phyloP scores from a whole-genome alignment of 2,888 invertebrate species.

The Creontiades dilutus region DNA sequence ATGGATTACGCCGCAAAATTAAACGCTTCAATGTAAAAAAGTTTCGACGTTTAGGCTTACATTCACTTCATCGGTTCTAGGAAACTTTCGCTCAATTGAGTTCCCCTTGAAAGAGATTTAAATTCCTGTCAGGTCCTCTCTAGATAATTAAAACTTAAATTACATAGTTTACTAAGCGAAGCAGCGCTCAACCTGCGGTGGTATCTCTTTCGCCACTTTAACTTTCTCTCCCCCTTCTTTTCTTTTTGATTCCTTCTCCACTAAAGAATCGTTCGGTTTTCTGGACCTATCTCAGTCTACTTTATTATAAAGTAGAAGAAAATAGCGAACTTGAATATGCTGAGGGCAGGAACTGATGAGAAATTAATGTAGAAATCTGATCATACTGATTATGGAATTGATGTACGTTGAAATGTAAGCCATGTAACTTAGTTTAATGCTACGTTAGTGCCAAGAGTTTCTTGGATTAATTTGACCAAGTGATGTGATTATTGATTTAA shows the following conservation, averaged over 20 bases:
- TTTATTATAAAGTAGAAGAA: too few species aligned
- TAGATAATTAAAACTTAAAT: conserved; percentile 68
- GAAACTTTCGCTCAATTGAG: conserved; percentile 62
- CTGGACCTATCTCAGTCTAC: too few species aligned
- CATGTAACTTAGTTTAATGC: too few species aligned
- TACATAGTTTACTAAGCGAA: conserved; percentile 63
- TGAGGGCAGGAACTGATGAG: too few species aligned
- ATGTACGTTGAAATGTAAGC: too few species aligned
- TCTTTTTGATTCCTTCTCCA: background rate
- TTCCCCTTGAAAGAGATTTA: conserved; percentile 60
- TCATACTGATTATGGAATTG: too few species aligned
- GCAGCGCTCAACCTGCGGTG: background rate
- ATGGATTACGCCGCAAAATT: background rate
- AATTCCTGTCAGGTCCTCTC: conserved; percentile 57
- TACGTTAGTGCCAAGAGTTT: too few species aligned
- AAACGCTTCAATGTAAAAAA: background rate
- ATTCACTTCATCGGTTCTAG: conserved; percentile 3
- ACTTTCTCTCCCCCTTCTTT: conserved; percentile 52
- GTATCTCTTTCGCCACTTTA: conserved; percentile 66
- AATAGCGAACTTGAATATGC: too few species aligned
- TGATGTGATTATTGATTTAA: too few species aligned
- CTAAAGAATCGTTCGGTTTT: background rate
- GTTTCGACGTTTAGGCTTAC: background rate
- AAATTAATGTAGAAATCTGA: too few species aligned
- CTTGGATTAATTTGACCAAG: too few species aligned